Evolutionary conservation across 2,797 vertebrate genomes (phyloP), one percentile per base, ranked within the genome.

Genomic region (Huso huso): DNA sequence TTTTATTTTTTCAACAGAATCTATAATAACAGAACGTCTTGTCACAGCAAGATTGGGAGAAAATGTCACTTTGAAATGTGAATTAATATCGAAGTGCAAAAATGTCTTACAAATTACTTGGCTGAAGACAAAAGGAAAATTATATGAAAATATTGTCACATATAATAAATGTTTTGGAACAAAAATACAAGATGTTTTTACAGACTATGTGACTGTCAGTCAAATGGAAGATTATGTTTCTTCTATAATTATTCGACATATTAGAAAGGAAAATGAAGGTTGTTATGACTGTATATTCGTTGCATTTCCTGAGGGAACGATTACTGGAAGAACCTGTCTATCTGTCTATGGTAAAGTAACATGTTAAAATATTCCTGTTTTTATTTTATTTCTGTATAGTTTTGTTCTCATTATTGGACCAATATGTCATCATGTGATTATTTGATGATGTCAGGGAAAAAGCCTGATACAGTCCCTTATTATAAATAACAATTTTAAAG

Each of bases 241-340:
- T 72, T 76, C 79, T 50, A 70, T 83, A 5, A 48, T 71, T 1
- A 68, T 84, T 69, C 70, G 0, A 37, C 23, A 63, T 0, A 9
- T 79, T 57, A 73, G 1, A 0, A 11, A 51, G 10, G 3, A 70
- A 55, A 79, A 82, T 49, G 68, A 78, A 68, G 23, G 64, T 0
- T 81, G 76, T 67, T 82, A 74, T 52, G 48, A 0, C 8, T 83
- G 82, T 68, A 1, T 81, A 75, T 80, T 82, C 49, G 77, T 71
- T 64, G 55, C 64, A 8, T 69, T 50, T 13, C 71, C 78, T 68
- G 60, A 71, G 0, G 76, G 75, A 13, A 59, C 71, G 9, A 1
- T 79, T 7, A 58, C 0, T 0, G 75, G 10, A 1, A 68, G 0
- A 8, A 77, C 71, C 65, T 80, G 77, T 60, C 69, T 83, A 15